Evolutionary conservation across 2,888 invertebrate species (phyloP).

Genomic region (Diadromus collaris): DNA sequence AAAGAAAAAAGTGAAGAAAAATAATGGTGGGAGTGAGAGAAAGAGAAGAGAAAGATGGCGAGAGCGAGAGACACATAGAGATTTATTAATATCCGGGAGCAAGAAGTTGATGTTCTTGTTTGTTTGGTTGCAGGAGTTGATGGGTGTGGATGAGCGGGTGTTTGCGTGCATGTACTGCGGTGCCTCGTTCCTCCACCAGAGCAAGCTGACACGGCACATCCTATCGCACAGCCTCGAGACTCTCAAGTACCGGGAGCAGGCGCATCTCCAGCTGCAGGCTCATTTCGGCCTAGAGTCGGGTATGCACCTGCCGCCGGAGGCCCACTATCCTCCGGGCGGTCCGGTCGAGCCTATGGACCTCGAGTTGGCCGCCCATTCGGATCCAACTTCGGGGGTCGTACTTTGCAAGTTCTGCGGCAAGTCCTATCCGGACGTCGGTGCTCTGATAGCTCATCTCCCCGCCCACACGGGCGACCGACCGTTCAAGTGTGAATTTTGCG

Average conservation of each 20-base stretch:
- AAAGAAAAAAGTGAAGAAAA: conserved; percentile 47
- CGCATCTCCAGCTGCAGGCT: conserved; percentile 81
- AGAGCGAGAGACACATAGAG: conserved; percentile 62
- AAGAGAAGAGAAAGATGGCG: conserved; percentile 50
- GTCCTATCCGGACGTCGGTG: conserved; percentile 94
- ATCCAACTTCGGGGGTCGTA: conserved; percentile 88
- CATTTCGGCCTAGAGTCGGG: conserved; percentile 79
- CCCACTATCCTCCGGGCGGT: conserved; percentile 78
- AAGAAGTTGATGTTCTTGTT: conserved; percentile 95
- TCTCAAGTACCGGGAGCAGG: conserved; percentile 91
- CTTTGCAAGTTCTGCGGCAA: conserved; percentile 96
- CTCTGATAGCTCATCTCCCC: conserved; percentile 92
- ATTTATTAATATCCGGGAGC: conserved; percentile 78
- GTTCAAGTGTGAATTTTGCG: conserved; percentile 96
- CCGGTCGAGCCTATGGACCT: conserved; percentile 83
- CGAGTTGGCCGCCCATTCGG: conserved; percentile 84
- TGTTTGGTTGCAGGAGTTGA: conserved; percentile 95
- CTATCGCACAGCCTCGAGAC: conserved; percentile 94
- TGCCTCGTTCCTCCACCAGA: conserved; percentile 93
- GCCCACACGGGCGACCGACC: conserved; percentile 95
- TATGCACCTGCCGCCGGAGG: conserved; percentile 78
- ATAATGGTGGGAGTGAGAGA: conserved; percentile 53
- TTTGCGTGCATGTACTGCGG: conserved; percentile 96
- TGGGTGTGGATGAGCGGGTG: conserved; percentile 87
- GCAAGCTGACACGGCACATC: conserved; percentile 94